A percentile compares a stretch with the other conserved stretches of the same genome.
phyloP scores from a whole-genome alignment of 1,140 invertebrate species.

The Drosophila kikkawai region DNA sequence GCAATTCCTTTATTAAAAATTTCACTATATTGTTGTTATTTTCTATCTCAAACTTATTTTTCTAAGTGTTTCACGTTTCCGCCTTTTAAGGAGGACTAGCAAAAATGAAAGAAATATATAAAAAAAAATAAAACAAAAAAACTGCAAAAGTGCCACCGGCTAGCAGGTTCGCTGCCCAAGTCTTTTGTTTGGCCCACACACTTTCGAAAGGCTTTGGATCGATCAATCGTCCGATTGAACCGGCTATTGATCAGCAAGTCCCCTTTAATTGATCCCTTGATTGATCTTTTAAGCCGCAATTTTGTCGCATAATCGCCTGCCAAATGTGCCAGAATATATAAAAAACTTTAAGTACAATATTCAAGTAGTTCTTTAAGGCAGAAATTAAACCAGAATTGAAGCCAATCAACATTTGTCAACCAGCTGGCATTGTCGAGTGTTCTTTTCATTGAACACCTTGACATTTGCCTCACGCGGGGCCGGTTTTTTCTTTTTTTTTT shows the following conservation, averaged over 20 bases:
- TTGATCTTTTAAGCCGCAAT: constrained; percentile 19
- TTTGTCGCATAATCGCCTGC: constrained; percentile 22
- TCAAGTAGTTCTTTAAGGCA: constrained; percentile 9
- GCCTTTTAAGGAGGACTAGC: constrained; percentile 17
- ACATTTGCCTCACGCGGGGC: constrained; percentile 56
- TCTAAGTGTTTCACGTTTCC: constrained; percentile 2
- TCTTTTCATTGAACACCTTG: constrained; percentile 61
- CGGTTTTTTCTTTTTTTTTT: constrained; percentile 13
- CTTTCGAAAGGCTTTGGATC: constrained; percentile 25
- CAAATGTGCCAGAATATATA: neutral
- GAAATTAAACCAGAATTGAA: constrained; percentile 21
- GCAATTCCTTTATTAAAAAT: too few relatives aligned
- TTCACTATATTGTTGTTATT: neutral
- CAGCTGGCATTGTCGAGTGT: constrained; percentile 44
- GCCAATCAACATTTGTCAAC: constrained; percentile 44
- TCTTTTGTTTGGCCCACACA: constrained; percentile 47
- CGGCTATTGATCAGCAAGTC: neutral
- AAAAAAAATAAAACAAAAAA: neutral
- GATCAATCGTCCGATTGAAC: constrained; percentile 1
- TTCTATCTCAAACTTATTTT: neutral
- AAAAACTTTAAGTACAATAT: neutral
- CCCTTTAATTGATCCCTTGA: constrained; percentile 12
- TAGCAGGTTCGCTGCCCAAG: constrained; percentile 37
- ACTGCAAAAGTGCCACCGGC: neutral
- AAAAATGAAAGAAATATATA: constrained; percentile 1